Percentiles rank a stretch among this genome's conserved stretches.
phyloP scores from a whole-genome alignment of 2,113 vertebrate species.

The Xenopus tropicalis region UCB_Xtro_10.0 CM004450.2:63868001-63868500 shows the following conservation, averaged over 20 bases:
- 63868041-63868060: too few species aligned
- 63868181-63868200: neutral
- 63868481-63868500: too few species aligned
- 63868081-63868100: too few species aligned
- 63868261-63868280: slow-evolving; percentile 4
- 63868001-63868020: too few species aligned
- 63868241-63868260: slow-evolving; percentile 8
- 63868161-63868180: neutral
- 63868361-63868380: slow-evolving; percentile 4
- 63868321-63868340: neutral
- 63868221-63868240: slow-evolving; percentile 35
- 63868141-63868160: too few species aligned
- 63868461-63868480: too few species aligned
- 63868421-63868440: slow-evolving; percentile 46
- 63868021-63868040: too few species aligned
- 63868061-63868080: too few species aligned
- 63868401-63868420: slow-evolving; percentile 22
- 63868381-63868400: slow-evolving; percentile 48
- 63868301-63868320: neutral
- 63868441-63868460: slow-evolving; percentile 47
- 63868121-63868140: too few species aligned
- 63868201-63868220: slow-evolving; percentile 15
- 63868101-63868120: too few species aligned
- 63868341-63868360: slow-evolving; percentile 16
- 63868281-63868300: slow-evolving; percentile 50